Conservation (phyloP, 2,113 vertebrate genomes). For the Ramphastos sulfuratus region DNA sequence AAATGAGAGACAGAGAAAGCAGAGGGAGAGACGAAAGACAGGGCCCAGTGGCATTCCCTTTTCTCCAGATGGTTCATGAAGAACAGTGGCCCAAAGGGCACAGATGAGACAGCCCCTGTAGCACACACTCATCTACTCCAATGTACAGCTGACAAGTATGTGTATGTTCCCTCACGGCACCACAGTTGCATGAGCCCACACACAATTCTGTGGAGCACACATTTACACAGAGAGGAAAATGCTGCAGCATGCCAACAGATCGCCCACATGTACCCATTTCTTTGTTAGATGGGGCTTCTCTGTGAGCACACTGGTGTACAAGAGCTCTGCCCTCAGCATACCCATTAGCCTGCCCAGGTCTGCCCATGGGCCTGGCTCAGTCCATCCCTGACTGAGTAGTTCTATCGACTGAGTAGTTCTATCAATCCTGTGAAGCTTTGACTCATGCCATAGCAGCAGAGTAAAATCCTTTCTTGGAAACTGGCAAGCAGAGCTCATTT, state of each 20-base stretch:
- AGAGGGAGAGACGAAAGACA: neutral
- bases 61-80: neutral
- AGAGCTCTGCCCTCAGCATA: neutral
- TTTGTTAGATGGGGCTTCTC: neutral
- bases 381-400: neutral
- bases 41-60: neutral
- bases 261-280: neutral
- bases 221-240: neutral
- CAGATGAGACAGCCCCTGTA: neutral
- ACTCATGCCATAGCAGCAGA: neutral
- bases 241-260: rapidly evolving
- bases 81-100: neutral
- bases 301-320: neutral
- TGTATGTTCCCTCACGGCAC: neutral
- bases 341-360: neutral
- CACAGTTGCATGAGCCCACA: neutral
- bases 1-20: neutral
- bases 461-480: neutral
- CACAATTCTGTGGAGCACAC: neutral
- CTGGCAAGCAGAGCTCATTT: neutral
- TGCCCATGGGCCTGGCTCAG: neutral
- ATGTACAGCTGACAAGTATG: rapidly evolving
- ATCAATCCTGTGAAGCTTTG: neutral
- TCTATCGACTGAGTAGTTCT: neutral
- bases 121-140: neutral